A percentile compares a stretch with the other conserved stretches of the same genome.
These are phyloP conservation scores for Dasypolia templi DNA, from an alignment of 2,888 invertebrate species.

Conservation along the genomic window DNA sequence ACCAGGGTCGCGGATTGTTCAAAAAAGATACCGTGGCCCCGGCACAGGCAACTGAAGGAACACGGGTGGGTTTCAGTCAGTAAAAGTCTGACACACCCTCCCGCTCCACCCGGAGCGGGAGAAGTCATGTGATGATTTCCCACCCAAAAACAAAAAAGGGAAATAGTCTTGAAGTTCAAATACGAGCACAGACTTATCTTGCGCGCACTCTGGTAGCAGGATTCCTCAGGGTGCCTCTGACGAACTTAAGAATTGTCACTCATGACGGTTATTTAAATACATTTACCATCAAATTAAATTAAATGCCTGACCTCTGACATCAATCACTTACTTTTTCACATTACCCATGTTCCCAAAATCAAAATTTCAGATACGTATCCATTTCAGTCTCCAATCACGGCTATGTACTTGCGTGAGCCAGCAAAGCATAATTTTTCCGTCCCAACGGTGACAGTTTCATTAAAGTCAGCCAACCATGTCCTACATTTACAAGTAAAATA, in stretches of 20 bases:
- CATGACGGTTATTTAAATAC: background rate
- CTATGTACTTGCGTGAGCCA: constrained; percentile 54
- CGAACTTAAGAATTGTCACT: background rate
- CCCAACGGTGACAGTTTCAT: constrained; percentile 69
- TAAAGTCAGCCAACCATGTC: constrained; percentile 66
- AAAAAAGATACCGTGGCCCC: too few species aligned
- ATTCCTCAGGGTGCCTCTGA: background rate
- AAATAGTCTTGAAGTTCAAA: too few species aligned
- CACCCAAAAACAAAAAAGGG: too few species aligned
- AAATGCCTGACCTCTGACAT: background rate
- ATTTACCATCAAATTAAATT: too few species aligned
- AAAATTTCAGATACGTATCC: constrained; percentile 38
- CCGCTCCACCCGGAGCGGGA: too few species aligned
- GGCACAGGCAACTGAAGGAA: too few species aligned
- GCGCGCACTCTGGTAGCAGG: too few species aligned
- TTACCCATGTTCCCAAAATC: constrained; percentile 14
- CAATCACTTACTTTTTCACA: background rate
- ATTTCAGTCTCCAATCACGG: constrained; percentile 49
- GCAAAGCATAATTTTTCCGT: constrained; percentile 63
- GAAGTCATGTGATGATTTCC: too few species aligned
- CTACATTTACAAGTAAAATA: constrained; percentile 69
- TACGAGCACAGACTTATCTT: too few species aligned
- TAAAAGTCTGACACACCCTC: too few species aligned
- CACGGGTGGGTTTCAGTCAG: too few species aligned
- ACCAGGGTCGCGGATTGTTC: too few species aligned